phyloP scores from a whole-genome alignment of 2,888 invertebrate species.

The Lithophane semibrunnea region DNA sequence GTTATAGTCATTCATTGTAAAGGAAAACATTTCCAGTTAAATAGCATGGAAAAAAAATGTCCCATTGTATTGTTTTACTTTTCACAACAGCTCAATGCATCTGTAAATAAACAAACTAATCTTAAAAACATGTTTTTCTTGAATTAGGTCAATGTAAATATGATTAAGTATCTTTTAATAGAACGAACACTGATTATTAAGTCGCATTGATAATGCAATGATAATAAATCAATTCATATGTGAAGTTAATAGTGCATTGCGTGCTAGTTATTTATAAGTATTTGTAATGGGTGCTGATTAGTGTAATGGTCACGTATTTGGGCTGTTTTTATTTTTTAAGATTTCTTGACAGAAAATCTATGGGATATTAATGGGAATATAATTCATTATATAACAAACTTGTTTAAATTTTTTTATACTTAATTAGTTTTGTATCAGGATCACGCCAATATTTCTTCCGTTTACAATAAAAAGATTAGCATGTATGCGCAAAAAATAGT shows the following conservation, averaged over 20 bases:
- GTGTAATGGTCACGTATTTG: constrained; percentile 4
- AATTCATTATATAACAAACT: background rate
- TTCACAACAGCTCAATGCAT: constrained; percentile 1
- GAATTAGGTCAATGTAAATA: constrained; percentile 47
- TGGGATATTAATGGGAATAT: background rate
- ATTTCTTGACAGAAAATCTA: background rate
- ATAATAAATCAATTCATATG: constrained; percentile 57
- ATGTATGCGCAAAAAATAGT: background rate
- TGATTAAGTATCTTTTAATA: constrained; percentile 37
- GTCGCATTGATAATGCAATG: constrained; percentile 44
- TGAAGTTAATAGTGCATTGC: constrained; percentile 34
- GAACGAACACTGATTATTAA: constrained; percentile 31
- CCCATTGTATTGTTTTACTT: background rate
- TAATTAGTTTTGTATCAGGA: background rate
- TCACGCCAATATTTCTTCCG: background rate
- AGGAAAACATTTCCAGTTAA: background rate
- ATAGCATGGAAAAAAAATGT: background rate
- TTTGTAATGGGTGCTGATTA: constrained; percentile 26
- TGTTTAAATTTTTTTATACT: background rate
- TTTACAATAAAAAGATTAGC: background rate
- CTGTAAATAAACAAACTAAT: background rate
- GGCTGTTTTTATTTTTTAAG: constrained; percentile 5
- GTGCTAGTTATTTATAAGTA: constrained; percentile 31
- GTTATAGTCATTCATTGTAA: background rate
- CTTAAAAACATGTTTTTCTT: background rate